Evolutionary conservation across 2,797 vertebrate species (phyloP), one percentile per base, ranked within the genome.

Genomic region (Diglossa cyanea): DNA sequence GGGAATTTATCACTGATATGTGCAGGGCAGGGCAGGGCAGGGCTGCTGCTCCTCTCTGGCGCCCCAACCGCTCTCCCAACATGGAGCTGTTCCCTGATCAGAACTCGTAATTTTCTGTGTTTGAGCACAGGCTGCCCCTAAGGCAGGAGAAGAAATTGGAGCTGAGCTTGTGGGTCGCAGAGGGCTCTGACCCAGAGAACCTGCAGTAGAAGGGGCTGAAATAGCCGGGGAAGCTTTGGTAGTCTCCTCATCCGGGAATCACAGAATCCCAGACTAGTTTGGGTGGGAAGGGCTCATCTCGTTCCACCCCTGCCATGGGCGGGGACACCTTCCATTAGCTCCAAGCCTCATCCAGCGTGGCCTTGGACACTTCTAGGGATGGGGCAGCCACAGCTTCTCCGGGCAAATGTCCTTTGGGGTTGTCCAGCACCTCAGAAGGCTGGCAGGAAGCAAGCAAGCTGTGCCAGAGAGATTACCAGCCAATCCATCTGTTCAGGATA

Each of bases 1-100:
- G 26, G 31, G n/a, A 3, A 9, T 18, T n/a, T 3, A 0, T 0
- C 35, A 0, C 4, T 10, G 48, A 3, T 17, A 4, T 11, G 17
- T 21, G 48, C 48, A 2, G 23, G n/a, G 48, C 55, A 55, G 23
- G n/a, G 48, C 55, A 55, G 62, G 33, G 47, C 25, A 31, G 30
- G 47, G 76, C 47, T 10, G 37, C 67, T 35, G 85, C 50, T 65
- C 33, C 62, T 33, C 86, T 9, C 50, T 6, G 60, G 54, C 44
- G 26, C 60, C 62, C 72, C 65, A n/a, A 1, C 7, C 7, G 6
- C 80, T 10, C 30, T 28, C 72, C 89, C 60, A 17, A 0, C 61
- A 13, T 8, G 1, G 26, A 76, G 60, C 12, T 40, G 0, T 30
- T 35, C 55, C 42, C 53, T 21, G 61, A 21, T 53, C 30, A 60